A percentile compares a stretch with the other conserved stretches of the same genome.
Evolutionary conservation across 2,113 vertebrate genomes (phyloP).

Genomic region (Albula goreensis): DNA sequence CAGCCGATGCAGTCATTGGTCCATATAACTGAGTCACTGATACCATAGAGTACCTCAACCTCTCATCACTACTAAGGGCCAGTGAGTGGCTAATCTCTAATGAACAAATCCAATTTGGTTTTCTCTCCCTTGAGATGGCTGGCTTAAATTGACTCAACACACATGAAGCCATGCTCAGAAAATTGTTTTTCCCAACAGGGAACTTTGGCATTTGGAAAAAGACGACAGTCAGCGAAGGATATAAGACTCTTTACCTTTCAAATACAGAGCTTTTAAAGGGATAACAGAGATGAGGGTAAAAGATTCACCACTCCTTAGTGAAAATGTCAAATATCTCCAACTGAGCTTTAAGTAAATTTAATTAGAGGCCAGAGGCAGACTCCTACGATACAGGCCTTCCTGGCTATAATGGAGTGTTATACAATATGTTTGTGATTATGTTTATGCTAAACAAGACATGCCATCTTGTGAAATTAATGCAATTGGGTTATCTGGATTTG

Average conservation of each 20-base stretch:
- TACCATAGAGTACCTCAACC: background rate
- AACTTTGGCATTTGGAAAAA: constrained; percentile 23
- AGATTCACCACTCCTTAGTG: background rate
- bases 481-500: constrained; percentile 34
- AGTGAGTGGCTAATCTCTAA: too few relatives aligned
- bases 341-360: constrained; percentile 1
- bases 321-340: constrained; percentile 19
- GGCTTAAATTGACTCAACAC: background rate
- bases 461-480: constrained; percentile 26
- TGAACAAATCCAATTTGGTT: background rate
- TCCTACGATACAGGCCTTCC: background rate
- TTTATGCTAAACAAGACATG: constrained; percentile 22
- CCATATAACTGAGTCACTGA: too few relatives aligned
- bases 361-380: constrained; percentile 10
- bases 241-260: constrained; percentile 2
- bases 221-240: background rate
- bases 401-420: constrained; percentile 1
- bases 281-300: background rate
- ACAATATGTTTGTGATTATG: background rate
- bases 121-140: background rate
- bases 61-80: too few relatives aligned
- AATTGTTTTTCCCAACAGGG: background rate
- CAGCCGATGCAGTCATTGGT: too few relatives aligned
- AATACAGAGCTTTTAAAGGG: background rate
- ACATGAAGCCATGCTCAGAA: background rate